Conservation (phyloP, 2,113 vertebrate species). For the Hyperoodon ampullatus region DNA sequence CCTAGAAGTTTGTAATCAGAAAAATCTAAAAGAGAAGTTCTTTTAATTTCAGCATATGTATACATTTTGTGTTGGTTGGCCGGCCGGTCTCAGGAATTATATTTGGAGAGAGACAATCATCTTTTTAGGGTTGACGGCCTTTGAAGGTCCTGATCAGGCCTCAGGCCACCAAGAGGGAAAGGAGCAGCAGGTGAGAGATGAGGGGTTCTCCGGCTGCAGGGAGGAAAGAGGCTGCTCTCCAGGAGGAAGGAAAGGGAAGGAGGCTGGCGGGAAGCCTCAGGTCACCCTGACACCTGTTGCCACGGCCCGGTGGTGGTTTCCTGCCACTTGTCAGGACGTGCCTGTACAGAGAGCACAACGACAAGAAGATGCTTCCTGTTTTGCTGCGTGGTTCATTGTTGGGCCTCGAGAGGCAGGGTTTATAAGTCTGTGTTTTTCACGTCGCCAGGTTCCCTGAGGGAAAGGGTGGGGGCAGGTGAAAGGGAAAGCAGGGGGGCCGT, state of each 20-base stretch:
- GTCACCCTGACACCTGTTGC: conserved; percentile 61
- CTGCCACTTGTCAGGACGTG: conserved; percentile 45
- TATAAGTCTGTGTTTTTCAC: conserved; percentile 62
- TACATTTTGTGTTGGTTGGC: not conserved
- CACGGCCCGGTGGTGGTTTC: conserved; percentile 48
- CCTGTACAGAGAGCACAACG: conserved; percentile 26
- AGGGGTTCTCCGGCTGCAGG: not conserved
- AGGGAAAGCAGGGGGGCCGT: not conserved
- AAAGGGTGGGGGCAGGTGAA: not conserved
- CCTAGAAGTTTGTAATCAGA: not conserved
- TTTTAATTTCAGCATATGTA: not conserved
- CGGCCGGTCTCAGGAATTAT: not conserved
- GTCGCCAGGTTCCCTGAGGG: conserved; percentile 10
- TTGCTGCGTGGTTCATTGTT: conserved; percentile 60
- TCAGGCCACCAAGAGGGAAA: not conserved
- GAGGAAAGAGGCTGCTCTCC: not conserved
- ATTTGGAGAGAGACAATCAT: not conserved
- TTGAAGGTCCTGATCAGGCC: not conserved
- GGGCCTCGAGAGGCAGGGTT: conserved; percentile 47
- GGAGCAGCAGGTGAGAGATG: not conserved
- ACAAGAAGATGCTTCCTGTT: conserved; percentile 77
- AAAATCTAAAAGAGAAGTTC: not conserved
- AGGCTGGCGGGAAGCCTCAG: not conserved
- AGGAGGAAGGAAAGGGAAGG: not conserved
- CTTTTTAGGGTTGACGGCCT: not conserved